Evolutionary conservation across 2,888 invertebrate genomes (phyloP).

Genomic region (Chrysolina haemoptera): DNA sequence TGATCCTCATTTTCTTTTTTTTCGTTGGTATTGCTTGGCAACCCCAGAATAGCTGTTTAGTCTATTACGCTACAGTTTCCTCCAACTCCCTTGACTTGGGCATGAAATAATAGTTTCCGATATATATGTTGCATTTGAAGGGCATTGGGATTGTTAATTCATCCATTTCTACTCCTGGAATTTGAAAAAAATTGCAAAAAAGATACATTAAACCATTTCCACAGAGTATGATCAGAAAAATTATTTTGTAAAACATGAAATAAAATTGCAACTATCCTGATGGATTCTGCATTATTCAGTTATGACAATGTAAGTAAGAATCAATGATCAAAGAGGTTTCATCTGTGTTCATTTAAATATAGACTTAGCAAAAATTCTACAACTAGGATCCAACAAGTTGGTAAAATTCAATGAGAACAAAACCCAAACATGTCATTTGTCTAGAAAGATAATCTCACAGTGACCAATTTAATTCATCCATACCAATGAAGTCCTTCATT

Average conservation of each 20-base stretch:
- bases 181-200: not conserved
- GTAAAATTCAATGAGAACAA: no score
- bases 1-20: not conserved
- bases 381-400: no score
- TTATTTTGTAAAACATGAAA: not conserved
- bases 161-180: slow-evolving; percentile 26
- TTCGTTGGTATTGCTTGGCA: not conserved
- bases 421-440: no score
- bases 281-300: not conserved
- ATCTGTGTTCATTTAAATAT: not conserved
- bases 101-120: slow-evolving; percentile 17
- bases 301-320: not conserved
- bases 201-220: not conserved
- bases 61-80: slow-evolving; percentile 21
- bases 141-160: slow-evolving; percentile 22
- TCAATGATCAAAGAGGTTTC: not conserved
- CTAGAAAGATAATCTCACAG: no score
- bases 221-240: not conserved
- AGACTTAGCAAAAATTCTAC: no score
- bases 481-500: no score
- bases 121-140: slow-evolving; percentile 19
- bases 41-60: slow-evolving; percentile 6
- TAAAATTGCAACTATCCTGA: not conserved
- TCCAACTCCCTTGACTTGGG: slow-evolving; percentile 24
- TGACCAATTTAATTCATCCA: no score